Evolutionary conservation across 2,113 vertebrate species (phyloP).

Genomic region (Eclectus roratus): DNA sequence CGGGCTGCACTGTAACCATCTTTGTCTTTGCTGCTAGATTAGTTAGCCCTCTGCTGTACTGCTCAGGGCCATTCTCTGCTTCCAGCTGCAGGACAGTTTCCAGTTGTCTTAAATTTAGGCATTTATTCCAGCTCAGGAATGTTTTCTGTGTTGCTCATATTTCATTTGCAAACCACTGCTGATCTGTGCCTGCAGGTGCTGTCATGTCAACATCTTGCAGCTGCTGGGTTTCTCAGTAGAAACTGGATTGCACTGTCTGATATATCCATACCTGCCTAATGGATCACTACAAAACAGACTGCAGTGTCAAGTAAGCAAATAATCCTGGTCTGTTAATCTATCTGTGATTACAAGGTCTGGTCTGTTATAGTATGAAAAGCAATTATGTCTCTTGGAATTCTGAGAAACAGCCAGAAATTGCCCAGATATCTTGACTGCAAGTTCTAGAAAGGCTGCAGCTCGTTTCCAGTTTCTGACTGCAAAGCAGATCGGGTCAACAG

Average conservation of each 20-base stretch:
- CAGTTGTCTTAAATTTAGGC: background rate
- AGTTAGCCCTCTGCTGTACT: background rate
- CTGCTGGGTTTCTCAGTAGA: constrained; percentile 76
- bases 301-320: constrained; percentile 62
- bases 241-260: constrained; percentile 59
- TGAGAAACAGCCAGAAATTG: background rate
- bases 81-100: background rate
- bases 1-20: rapidly evolving
- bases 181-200: constrained; percentile 65
- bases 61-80: too few species aligned
- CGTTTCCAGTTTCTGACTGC: background rate
- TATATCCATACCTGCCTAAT: constrained; percentile 74
- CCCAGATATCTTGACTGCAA: background rate
- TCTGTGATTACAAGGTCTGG: background rate
- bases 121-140: background rate
- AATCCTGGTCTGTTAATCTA: background rate
- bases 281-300: constrained; percentile 75
- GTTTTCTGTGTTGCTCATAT: background rate
- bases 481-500: background rate
- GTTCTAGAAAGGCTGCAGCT: background rate
- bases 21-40: background rate
- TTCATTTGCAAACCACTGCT: background rate
- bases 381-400: background rate
- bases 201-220: constrained; percentile 73
- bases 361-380: background rate